Evolutionary conservation across 37 sponge, comb jelly and placozoan genomes (phyloP), one percentile per base, ranked within the genome.

Genomic region (Cladorhizidae sp.): DNA sequence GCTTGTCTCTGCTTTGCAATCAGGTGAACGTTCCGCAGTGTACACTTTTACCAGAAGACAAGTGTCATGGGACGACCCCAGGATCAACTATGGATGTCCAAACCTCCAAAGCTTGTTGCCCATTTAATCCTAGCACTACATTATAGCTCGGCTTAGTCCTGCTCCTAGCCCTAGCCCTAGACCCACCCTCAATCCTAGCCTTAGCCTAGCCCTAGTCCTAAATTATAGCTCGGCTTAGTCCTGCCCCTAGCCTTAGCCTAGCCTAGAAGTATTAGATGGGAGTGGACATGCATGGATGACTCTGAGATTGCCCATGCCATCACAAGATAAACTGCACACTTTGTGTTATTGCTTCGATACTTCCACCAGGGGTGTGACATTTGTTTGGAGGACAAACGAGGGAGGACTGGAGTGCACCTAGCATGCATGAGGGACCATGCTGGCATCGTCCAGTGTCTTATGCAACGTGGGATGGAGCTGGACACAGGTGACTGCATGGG

Each of bases 381-480:
- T 28, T 86, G 75, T 35, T 83, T 90, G 0, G 87, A 89, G 64
- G 90, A 93, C 70, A 75, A 22, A 12, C 54, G 41, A 26, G 87
- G 83, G 8, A 41, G 90, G 38, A 81, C 50, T n/a, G 56, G 88
- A 17, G 83, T 89, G 40, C 94, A 93, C 75, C 49, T 90, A 31
- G 94, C 94, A 26, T 90, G 80, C 23, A 69, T 71, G 35, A 77
- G 76, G 23, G 64, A 90, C 74, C 94, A 93, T 42, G 43, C 79
- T 12, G 70, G 67, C 15, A 71, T 86, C 23, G 68, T 93, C 37
- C 67, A 89, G 64, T 79, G 51, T 21, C 67, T 93, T 22, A 57
- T 90, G 81, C 87, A 86, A 28, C 62, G 87, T 67, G 94, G 94
- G 36, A 59, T 85, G 52, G 87, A 86, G 41, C 67, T 89, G 41